phyloP scores from a whole-genome alignment of 2,888 invertebrate genomes.

The Theretra japonica region DNA sequence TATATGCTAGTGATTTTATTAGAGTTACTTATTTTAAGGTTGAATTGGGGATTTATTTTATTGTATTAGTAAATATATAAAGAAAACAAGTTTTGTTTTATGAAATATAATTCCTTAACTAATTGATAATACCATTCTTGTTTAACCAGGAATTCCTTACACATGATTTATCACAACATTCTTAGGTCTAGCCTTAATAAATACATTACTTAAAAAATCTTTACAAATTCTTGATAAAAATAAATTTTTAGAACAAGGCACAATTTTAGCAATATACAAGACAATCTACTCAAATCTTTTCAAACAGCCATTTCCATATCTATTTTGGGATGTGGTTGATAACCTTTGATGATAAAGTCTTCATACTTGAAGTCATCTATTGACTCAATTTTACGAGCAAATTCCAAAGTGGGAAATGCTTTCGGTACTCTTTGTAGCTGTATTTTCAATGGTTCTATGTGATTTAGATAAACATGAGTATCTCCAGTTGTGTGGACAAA shows the following conservation, averaged over 20 bases:
- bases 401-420: conserved; percentile 92
- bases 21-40: conserved; percentile 59
- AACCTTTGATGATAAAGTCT: conserved; percentile 93
- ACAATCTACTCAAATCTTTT: conserved; percentile 40
- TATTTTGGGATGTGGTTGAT: conserved; percentile 95
- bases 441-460: conserved; percentile 91
- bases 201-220: background rate
- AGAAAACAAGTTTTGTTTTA: conserved; percentile 23
- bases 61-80: conserved; percentile 41
- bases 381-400: conserved; percentile 88
- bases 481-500: conserved; percentile 98
- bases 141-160: too few relatives aligned
- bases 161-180: background rate
- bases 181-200: background rate
- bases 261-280: background rate
- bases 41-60: conserved; percentile 67
- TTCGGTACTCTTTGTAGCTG: conserved; percentile 92
- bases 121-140: background rate
- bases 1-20: conserved; percentile 56
- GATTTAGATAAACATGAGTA: conserved; percentile 97
- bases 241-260: background rate
- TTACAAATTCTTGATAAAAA: background rate
- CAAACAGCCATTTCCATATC: conserved; percentile 96
- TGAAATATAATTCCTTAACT: background rate
- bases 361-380: conserved; percentile 95